Conservation (phyloP, 1,140 invertebrate species). For the Caerostris extrusa region DNA sequence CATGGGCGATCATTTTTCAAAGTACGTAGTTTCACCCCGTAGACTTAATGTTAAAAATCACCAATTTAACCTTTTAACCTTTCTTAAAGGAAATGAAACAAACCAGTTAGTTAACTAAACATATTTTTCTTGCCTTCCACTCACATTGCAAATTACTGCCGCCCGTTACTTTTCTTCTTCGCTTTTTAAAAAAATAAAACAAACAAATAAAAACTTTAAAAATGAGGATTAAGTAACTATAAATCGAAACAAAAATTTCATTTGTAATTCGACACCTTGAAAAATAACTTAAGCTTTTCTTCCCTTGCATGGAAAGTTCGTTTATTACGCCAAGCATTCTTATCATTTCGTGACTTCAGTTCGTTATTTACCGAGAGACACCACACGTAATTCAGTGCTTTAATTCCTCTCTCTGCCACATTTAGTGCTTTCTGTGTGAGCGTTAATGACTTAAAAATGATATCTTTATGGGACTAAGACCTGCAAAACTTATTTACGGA, state of each 20-base stretch:
- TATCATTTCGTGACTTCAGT: background rate
- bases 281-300: background rate
- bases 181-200: no score
- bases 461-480: background rate
- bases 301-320: background rate
- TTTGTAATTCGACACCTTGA: background rate
- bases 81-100: no score
- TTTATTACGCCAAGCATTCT: background rate
- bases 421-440: slow-evolving; percentile 7
- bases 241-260: background rate
- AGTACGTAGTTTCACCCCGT: no score
- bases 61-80: no score
- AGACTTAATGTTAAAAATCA: no score
- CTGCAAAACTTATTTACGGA: background rate
- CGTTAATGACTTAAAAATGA: background rate
- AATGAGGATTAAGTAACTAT: no score
- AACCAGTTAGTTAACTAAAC: no score
- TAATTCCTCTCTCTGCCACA: background rate
- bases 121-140: no score
- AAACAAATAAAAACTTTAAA: no score
- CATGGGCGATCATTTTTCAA: no score
- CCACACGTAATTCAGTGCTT: background rate
- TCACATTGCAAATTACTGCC: no score
- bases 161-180: no score
- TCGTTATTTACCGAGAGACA: background rate